These are phyloP conservation scores for Orthonychiurus folsomi DNA, from an alignment of 2,888 invertebrate genomes.

Conservation along the genomic window DNA sequence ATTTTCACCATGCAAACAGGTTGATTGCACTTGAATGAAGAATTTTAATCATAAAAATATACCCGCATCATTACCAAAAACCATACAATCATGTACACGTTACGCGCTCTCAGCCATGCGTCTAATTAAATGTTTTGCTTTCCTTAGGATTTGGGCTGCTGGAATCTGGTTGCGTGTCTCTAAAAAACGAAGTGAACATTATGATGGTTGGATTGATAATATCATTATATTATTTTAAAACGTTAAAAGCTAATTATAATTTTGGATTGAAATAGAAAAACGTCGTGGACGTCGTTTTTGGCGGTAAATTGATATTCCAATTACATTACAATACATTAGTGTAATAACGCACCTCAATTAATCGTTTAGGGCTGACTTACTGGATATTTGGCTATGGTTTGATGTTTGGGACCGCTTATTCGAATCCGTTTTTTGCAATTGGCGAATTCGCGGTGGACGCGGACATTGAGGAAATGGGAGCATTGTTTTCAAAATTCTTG, in stretches of 20 bases:
- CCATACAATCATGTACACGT: not conserved
- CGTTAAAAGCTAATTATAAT: no score
- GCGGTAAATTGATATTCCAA: no score
- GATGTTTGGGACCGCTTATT: slow-evolving; percentile 66
- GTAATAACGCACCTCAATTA: no score
- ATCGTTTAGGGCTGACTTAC: slow-evolving; percentile 79
- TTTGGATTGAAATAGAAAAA: no score
- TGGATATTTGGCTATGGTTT: slow-evolving; percentile 92
- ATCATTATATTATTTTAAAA: no score
- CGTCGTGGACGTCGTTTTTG: slow-evolving; percentile 82
- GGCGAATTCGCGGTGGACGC: slow-evolving; percentile 78
- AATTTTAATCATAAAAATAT: no score
- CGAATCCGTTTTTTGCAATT: slow-evolving; percentile 71
- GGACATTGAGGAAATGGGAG: slow-evolving; percentile 63
- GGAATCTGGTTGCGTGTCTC: slow-evolving; percentile 83
- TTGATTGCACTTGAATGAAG: slow-evolving; percentile 25
- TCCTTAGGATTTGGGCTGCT: slow-evolving; percentile 80
- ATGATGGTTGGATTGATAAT: no score
- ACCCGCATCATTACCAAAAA: not conserved
- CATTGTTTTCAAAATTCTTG: slow-evolving; percentile 75
- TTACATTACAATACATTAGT: no score
- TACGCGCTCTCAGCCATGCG: not conserved
- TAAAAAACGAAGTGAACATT: slow-evolving; percentile 91
- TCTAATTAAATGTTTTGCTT: slow-evolving; percentile 10
- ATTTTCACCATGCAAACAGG: slow-evolving; percentile 45